A percentile compares a stretch with the other conserved stretches of the same genome.
Conservation (phyloP, 2,113 vertebrate species). For the Halichoeres trimaculatus region DNA sequence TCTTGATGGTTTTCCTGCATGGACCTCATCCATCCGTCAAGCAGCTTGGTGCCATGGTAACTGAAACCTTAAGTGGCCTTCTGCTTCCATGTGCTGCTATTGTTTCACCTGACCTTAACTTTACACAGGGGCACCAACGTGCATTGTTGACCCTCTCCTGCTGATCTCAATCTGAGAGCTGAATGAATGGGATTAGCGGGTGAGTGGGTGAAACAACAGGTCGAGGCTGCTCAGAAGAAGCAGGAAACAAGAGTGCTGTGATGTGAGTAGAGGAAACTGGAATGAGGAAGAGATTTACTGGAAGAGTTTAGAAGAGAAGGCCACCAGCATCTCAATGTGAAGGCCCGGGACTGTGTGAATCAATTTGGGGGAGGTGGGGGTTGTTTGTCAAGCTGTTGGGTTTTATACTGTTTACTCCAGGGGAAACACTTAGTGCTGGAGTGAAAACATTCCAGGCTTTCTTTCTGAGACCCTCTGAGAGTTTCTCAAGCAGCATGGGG, state of each 20-base stretch:
- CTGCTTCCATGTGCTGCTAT: constrained; percentile 20
- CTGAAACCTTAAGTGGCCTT: constrained; percentile 34
- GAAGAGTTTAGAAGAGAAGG: constrained; percentile 18
- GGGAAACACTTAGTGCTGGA: constrained; percentile 59
- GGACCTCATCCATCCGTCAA: constrained; percentile 35
- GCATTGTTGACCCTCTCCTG: constrained; percentile 58
- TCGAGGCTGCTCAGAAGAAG: constrained; percentile 31
- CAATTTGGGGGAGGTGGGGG: constrained; percentile 9
- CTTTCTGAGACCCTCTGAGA: constrained; percentile 46
- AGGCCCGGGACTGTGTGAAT: constrained; percentile 26
- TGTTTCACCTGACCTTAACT: constrained; percentile 55
- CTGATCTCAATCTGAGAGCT: constrained; percentile 32
- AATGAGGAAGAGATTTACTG: constrained; percentile 49
- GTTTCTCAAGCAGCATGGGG: constrained; percentile 57
- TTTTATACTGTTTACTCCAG: constrained; percentile 54
- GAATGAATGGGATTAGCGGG: constrained; percentile 60
- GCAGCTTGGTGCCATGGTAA: constrained; percentile 50
- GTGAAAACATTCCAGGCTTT: constrained; percentile 74
- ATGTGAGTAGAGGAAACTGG: constrained; percentile 38
- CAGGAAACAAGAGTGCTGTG: constrained; percentile 51
- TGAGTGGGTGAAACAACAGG: constrained; percentile 46
- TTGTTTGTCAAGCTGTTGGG: constrained; percentile 74
- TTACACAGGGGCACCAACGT: constrained; percentile 38
- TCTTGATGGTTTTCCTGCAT: constrained; percentile 5
- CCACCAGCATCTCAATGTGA: constrained; percentile 46